Evolutionary conservation across 2,113 vertebrate species (phyloP).

Genomic region (Dascyllus trimaculatus): DNA sequence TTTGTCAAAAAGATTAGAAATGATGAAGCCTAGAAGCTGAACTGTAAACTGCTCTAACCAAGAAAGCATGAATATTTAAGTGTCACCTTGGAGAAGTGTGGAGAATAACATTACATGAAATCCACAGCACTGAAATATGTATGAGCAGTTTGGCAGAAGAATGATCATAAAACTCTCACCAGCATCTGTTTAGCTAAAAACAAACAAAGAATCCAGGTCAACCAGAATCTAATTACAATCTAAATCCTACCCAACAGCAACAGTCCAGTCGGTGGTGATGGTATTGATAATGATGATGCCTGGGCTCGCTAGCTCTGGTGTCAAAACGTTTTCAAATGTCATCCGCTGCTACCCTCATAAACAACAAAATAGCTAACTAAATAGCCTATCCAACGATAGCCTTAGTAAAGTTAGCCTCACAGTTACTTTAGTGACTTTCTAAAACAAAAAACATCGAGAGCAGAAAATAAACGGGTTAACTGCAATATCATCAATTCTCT

Average conservation of each 20-base stretch:
- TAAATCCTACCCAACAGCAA: neutral
- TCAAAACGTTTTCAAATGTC: slow-evolving; percentile 6
- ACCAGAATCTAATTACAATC: neutral
- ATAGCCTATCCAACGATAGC: neutral
- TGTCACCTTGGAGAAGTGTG: slow-evolving; percentile 38
- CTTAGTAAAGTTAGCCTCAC: neutral
- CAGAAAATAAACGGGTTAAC: neutral
- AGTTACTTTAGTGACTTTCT: neutral
- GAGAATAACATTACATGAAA: slow-evolving; percentile 56
- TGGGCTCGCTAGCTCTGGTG: slow-evolving; percentile 7
- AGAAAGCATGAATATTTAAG: slow-evolving; percentile 68
- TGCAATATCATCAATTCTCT: slow-evolving; percentile 14
- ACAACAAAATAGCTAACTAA: neutral
- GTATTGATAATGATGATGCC: neutral
- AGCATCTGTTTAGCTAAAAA: neutral
- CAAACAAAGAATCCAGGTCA: neutral
- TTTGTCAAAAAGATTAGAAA: neutral
- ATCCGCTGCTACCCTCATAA: neutral
- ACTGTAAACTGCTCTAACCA: slow-evolving; percentile 20
- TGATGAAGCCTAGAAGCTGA: neutral
- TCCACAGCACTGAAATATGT: slow-evolving; percentile 70
- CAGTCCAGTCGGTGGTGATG: neutral
- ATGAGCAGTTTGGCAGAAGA: slow-evolving; percentile 52
- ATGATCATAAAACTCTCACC: slow-evolving; percentile 3
- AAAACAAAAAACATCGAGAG: neutral